phyloP scores from a whole-genome alignment of 2,797 vertebrate genomes.

The Phalanger gymnotis region DNA sequence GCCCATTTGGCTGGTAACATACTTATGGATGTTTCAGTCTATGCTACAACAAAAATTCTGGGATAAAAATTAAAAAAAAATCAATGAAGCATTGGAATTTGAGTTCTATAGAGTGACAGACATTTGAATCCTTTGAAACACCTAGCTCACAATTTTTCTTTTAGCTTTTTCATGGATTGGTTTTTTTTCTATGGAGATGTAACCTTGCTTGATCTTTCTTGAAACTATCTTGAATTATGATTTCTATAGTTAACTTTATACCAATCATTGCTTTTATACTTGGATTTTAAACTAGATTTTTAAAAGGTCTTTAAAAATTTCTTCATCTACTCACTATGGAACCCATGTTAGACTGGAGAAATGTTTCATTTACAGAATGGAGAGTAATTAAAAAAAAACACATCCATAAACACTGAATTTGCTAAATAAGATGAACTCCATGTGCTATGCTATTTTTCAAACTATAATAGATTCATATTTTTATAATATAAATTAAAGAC shows the following conservation, averaged over 20 bases:
- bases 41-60: slow-evolving; percentile 29
- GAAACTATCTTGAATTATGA: slow-evolving; percentile 25
- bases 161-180: slow-evolving; percentile 21
- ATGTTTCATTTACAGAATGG: slow-evolving; percentile 67
- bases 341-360: slow-evolving; percentile 15
- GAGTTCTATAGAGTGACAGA: slow-evolving; percentile 8
- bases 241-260: not conserved
- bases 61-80: slow-evolving; percentile 16
- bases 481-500: slow-evolving; percentile 75
- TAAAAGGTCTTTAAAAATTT: slow-evolving; percentile 52
- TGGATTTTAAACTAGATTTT: slow-evolving; percentile 54
- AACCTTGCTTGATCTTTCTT: slow-evolving; percentile 19
- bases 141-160: not conserved
- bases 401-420: slow-evolving; percentile 72
- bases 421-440: slow-evolving; percentile 77
- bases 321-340: not conserved
- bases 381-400: slow-evolving; percentile 69
- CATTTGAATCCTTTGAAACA: slow-evolving; percentile 54
- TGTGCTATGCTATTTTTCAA: slow-evolving; percentile 75
- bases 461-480: slow-evolving; percentile 70
- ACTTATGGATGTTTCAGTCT: not conserved
- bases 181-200: slow-evolving; percentile 29
- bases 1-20: not conserved
- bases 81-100: slow-evolving; percentile 21
- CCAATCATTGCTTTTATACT: not conserved